phyloP scores from a whole-genome alignment of 1,140 invertebrate species.

The Venturia canescens region DNA sequence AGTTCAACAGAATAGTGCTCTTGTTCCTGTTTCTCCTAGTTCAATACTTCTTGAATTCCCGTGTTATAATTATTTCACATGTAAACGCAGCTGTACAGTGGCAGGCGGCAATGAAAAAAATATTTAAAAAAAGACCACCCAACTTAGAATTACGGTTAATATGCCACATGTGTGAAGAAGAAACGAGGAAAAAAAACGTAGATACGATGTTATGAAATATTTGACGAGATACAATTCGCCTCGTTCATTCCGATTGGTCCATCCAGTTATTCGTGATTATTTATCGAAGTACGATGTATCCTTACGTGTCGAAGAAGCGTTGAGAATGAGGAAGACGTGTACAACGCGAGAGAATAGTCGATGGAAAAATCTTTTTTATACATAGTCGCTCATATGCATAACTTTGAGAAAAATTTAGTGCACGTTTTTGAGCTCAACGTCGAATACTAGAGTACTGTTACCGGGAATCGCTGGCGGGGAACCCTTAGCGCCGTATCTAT shows the following conservation, averaged over 20 bases:
- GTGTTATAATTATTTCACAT: not conserved
- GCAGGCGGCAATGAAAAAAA: conserved; percentile 27
- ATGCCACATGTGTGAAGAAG: no score
- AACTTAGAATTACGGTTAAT: no score
- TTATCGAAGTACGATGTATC: no score
- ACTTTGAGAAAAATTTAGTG: conserved; percentile 77
- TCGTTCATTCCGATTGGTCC: no score
- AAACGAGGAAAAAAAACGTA: no score
- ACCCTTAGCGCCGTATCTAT: conserved; percentile 89
- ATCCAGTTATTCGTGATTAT: no score
- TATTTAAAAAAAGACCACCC: not conserved
- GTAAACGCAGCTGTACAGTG: conserved; percentile 22
- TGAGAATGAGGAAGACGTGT: no score
- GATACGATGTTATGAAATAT: no score
- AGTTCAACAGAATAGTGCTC: conserved; percentile 40
- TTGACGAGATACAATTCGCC: no score
- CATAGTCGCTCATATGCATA: not conserved
- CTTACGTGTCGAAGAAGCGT: no score
- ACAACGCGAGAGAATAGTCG: no score
- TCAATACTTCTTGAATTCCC: not conserved
- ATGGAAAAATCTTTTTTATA: conserved; percentile 31
- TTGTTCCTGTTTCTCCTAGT: conserved; percentile 34
- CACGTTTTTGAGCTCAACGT: conserved; percentile 90
- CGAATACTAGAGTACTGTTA: conserved; percentile 90
- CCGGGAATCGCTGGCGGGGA: conserved; percentile 90